Percentiles rank a stretch among this genome's conserved stretches.
Evolutionary conservation across 2,888 invertebrate species (phyloP).

Genomic region (Luperina nickerlii): DNA sequence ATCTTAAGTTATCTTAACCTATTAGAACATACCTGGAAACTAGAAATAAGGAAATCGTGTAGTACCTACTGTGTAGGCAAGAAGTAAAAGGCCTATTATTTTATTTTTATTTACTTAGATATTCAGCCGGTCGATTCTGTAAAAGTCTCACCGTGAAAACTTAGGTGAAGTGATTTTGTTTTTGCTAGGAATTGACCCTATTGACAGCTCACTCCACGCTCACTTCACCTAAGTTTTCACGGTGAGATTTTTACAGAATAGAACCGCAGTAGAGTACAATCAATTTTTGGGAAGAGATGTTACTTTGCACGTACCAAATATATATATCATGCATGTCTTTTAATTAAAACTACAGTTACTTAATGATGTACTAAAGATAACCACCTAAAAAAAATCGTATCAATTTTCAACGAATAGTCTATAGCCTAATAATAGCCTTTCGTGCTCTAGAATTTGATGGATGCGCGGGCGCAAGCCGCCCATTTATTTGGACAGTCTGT

Average conservation of each 20-base stretch:
- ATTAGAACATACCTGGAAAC: too few species aligned
- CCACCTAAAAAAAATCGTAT: background rate
- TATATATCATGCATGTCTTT: background rate
- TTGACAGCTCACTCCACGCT: too few species aligned
- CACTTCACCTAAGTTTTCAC: too few species aligned
- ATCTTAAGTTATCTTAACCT: background rate
- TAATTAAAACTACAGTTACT: background rate
- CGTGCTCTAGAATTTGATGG: slow-evolving; percentile 51
- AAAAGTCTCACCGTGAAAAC: too few species aligned
- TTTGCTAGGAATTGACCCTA: too few species aligned
- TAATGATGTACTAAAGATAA: background rate
- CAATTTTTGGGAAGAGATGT: background rate
- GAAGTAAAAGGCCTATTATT: background rate
- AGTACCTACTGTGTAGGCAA: background rate
- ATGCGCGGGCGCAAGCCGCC: slow-evolving; percentile 33
- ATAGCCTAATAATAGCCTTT: background rate
- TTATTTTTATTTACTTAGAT: background rate
- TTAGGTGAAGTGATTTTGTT: too few species aligned
- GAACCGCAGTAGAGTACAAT: background rate
- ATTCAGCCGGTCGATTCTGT: too few species aligned
- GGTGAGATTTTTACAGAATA: too few species aligned
- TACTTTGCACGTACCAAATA: background rate
- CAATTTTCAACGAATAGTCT: background rate
- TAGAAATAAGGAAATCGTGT: background rate
- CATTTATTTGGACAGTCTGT: slow-evolving; percentile 50